phyloP scores from a whole-genome alignment of 2,113 vertebrate genomes.

The Silurus meridionalis region DNA sequence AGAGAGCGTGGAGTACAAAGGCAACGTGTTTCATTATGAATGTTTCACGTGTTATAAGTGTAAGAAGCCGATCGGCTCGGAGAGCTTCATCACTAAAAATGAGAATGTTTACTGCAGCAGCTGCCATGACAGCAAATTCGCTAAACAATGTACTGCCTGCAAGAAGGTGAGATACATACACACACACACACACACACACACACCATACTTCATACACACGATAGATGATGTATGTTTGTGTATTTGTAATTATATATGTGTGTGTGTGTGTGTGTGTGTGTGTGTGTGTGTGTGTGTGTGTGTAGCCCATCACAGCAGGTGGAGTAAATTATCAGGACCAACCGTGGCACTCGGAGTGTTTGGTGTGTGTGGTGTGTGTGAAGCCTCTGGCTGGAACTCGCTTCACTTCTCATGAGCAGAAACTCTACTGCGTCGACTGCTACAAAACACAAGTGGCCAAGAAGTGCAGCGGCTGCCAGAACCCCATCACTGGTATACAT shows the following conservation, averaged over 20 bases:
- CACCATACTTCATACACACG: not conserved
- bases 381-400: slow-evolving; percentile 86
- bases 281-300: slow-evolving; percentile 25
- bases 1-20: slow-evolving; percentile 94
- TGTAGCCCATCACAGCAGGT: slow-evolving; percentile 88
- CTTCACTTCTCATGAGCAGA: slow-evolving; percentile 91
- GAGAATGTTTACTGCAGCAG: slow-evolving; percentile 86
- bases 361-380: slow-evolving; percentile 88
- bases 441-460: slow-evolving; percentile 94
- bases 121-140: slow-evolving; percentile 91
- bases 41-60: slow-evolving; percentile 93
- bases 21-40: slow-evolving; percentile 89
- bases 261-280: not conserved
- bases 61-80: slow-evolving; percentile 86
- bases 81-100: slow-evolving; percentile 92
- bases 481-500: slow-evolving; percentile 88
- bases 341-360: slow-evolving; percentile 93
- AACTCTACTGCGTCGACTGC: slow-evolving; percentile 92
- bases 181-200: not conserved
- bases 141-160: slow-evolving; percentile 90
- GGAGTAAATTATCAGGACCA: slow-evolving; percentile 95
- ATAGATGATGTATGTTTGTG: slow-evolving; percentile 1
- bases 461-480: slow-evolving; percentile 91
- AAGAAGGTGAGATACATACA: slow-evolving; percentile 77
- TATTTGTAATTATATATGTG: not conserved